Evolutionary conservation across 2,113 vertebrate species (phyloP).

Genomic region (Nothocercus nigrocapillus): DNA sequence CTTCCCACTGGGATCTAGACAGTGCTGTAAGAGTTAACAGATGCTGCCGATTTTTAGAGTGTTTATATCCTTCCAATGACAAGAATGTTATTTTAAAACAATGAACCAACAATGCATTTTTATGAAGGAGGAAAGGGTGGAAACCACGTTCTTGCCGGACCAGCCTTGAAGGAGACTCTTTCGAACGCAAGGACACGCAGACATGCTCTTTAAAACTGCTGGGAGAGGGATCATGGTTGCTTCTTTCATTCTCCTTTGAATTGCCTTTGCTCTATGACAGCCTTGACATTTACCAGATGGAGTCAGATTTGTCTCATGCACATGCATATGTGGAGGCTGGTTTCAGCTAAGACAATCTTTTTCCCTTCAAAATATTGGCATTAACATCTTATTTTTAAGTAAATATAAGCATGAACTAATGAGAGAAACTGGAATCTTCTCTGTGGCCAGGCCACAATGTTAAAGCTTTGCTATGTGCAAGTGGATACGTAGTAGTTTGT

Average conservation of each 20-base stretch:
- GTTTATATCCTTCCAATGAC: not conserved
- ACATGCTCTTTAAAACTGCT: not conserved
- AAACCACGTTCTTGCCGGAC: not conserved
- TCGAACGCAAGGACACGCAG: not conserved
- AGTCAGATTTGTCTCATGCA: slow-evolving; percentile 38
- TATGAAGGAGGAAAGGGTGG: not conserved
- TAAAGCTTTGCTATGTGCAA: not conserved
- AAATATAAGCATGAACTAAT: slow-evolving; percentile 30
- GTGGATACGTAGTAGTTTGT: not conserved
- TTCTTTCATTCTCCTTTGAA: slow-evolving; percentile 41
- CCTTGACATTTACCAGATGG: slow-evolving; percentile 48
- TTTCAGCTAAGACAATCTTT: slow-evolving; percentile 47
- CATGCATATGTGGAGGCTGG: not conserved
- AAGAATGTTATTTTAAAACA: not conserved
- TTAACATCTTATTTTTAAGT: slow-evolving; percentile 52
- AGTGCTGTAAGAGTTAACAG: slow-evolving; percentile 30
- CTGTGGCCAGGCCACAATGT: not conserved
- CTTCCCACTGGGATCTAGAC: not conserved
- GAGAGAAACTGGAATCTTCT: not conserved
- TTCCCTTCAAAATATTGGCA: slow-evolving; percentile 59
- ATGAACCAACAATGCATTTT: not conserved
- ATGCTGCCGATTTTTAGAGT: not conserved
- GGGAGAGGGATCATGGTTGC: not conserved
- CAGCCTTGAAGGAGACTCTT: not conserved
- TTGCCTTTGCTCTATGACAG: slow-evolving; percentile 48